Base-by-base conservation (phyloP, 2,888 invertebrate species). In the Scaptomyza parva region DNA sequence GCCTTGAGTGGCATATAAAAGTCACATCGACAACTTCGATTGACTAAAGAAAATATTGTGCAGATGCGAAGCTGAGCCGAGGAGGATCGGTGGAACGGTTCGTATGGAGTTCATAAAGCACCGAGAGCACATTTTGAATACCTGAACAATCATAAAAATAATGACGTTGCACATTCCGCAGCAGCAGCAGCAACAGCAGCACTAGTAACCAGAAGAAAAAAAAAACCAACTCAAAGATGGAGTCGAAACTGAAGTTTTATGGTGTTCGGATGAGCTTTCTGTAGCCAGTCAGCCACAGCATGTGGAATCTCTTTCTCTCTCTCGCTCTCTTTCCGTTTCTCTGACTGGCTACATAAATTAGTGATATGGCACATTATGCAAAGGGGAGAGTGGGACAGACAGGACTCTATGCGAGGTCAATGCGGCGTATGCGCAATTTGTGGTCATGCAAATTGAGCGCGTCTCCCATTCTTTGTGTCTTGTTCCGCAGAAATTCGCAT, bases 91-190 rank as follows among this genome's bases (percentile, higher is more conserved):
- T 3, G 35, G 41, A 76, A 57, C 48, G 70, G 55, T 68, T 51
- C 48, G 43, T 50, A 68, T 53, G 60, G 67, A 77, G 72, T 73
- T 73, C 77, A 67, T 76, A 76, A 72, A 76, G 67, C 86, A 80
- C 66, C 72, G 83, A 85, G 83, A 70, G 76, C 88, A 37, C 37
- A 77, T 76, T 84, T 78, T 86, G 82, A 88, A 85, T 88, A 79
- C 83, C 74, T 76, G 89, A 89, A 89, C 89, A 90, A 89, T 85
- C 88, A 89, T 77, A 77, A 88, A 90, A 89, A 87, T 87, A 89
- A 91, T 90, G 90, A 90, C 89, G 77, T 80, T 87, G 90, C 90
- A 80, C 90, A 91, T 90, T 90, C 90, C 90, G 47, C 75, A 70
- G 78, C 76, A 61, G 70, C 75, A 70, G 69, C 79, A 63, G n/a